These are phyloP conservation scores for Haliclystus octoradiatus DNA, from an alignment of 30 jellyfish, hydroid and myxozoan genomes.

Conservation along the genomic window DNA sequence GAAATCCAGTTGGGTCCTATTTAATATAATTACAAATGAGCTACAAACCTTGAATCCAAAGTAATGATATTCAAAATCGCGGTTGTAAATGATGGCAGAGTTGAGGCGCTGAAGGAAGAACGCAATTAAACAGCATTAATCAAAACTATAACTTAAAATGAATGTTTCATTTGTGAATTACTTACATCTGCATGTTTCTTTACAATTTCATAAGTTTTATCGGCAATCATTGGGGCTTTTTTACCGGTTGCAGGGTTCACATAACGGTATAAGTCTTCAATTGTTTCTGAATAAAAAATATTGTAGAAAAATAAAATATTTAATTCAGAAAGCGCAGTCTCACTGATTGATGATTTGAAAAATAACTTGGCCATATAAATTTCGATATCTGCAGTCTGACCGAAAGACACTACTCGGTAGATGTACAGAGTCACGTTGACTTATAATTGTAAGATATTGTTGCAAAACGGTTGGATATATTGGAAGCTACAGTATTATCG, in stretches of 20 bases:
- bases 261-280: constrained; percentile 51
- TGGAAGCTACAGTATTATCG: too few species aligned
- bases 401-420: too few species aligned
- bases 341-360: neutral
- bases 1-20: too few species aligned
- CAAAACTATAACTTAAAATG: neutral
- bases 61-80: constrained; percentile 86
- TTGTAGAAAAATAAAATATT: neutral
- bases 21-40: too few species aligned
- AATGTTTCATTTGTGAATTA: neutral
- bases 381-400: too few species aligned
- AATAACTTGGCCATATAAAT: too few species aligned
- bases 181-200: constrained; percentile 65
- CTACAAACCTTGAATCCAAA: constrained; percentile 98
- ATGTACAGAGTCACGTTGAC: too few species aligned
- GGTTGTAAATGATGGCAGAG: constrained; percentile 82
- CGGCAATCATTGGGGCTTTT: constrained; percentile 67
- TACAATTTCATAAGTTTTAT: constrained; percentile 58
- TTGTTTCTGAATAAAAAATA: constrained; percentile 38
- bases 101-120: constrained; percentile 47
- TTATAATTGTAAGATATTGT: too few species aligned
- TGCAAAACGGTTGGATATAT: too few species aligned
- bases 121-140: neutral
- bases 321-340: neutral
- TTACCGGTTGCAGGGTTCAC: constrained; percentile 59